Evolutionary conservation across 2,888 invertebrate species (phyloP).

Genomic region (Oscheius sp.): DNA sequence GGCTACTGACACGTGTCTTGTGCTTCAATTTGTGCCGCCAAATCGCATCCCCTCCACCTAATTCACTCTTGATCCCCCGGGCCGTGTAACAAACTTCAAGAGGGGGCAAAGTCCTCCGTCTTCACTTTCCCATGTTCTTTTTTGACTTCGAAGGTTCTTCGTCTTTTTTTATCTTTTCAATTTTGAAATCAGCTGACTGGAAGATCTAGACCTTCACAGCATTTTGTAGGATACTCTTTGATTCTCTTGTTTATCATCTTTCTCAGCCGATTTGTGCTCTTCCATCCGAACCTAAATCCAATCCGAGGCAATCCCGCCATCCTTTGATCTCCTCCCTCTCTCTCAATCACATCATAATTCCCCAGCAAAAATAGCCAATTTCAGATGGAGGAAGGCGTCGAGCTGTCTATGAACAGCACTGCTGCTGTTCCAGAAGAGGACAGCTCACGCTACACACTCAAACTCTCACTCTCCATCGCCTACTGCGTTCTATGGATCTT

Average conservation of each 20-base stretch:
- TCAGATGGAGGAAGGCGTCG: background rate
- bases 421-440: conserved; percentile 28
- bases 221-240: background rate
- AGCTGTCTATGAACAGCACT: background rate
- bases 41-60: conserved; percentile 23
- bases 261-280: background rate
- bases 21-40: conserved; percentile 21
- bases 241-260: background rate
- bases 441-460: conserved; percentile 44
- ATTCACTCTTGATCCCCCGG: conserved; percentile 26
- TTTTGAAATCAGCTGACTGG: too few species aligned
- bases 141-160: background rate
- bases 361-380: background rate
- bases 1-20: conserved; percentile 5
- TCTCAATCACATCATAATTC: background rate
- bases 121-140: background rate
- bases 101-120: background rate
- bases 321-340: background rate
- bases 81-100: conserved; percentile 23
- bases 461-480: conserved; percentile 49
- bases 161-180: background rate
- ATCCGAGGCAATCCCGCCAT: background rate
- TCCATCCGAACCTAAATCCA: background rate
- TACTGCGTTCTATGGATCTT: conserved; percentile 62
- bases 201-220: background rate